Base-by-base conservation (phyloP, 2,888 invertebrate genomes). In the Noctua janthe region DNA sequence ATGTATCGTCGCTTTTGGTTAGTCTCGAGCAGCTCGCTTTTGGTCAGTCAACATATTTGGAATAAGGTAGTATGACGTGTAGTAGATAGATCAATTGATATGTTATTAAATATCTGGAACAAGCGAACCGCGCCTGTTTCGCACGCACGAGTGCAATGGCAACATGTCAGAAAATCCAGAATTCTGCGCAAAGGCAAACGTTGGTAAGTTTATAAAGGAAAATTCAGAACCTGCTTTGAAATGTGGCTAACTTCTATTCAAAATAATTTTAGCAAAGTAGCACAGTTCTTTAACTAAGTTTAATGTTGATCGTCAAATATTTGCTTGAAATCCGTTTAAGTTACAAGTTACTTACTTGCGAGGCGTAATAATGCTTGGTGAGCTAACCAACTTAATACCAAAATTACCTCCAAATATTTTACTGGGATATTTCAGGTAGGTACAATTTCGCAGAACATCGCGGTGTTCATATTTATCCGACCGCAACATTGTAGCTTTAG, bases 371-470 rank as follows among this genome's bases (percentile, higher is more conserved):
- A 72, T 15, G 56, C n/a, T 67, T n/a, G 51, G 59, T 11, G n/a
- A 51, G 56, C 35, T 39, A 35, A 35, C 69, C 29, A 13, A 17
- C 47, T 23, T 66, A 23, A 51, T 23, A 47, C 64, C 39, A 23
- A 39, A 80, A 69, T 85, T 54, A 72, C 67, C 81, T 62, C 23
- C 8, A 81, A 71, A 85, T 85, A 73, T 83, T 85, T 85, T 29
- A 51, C 62, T 20, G n/a, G 43, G 56, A 81, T 81, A 70, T 81
- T 72, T 51, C 64, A 47, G 20, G 23, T 51, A 29, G 15, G n/a
- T 47, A 39, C 15, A 56, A 43, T 67, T 71, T 78, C 29, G 29
- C 11, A 64, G 15, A 39, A 47, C 54, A 29, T 20, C 20, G 35
- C 39, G 20, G 62, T 29, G 79, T 78, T 84, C 51, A 67, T 49